phyloP scores from a whole-genome alignment of 1,140 invertebrate species.

The Aphaenogaster ashmeadi region DNA sequence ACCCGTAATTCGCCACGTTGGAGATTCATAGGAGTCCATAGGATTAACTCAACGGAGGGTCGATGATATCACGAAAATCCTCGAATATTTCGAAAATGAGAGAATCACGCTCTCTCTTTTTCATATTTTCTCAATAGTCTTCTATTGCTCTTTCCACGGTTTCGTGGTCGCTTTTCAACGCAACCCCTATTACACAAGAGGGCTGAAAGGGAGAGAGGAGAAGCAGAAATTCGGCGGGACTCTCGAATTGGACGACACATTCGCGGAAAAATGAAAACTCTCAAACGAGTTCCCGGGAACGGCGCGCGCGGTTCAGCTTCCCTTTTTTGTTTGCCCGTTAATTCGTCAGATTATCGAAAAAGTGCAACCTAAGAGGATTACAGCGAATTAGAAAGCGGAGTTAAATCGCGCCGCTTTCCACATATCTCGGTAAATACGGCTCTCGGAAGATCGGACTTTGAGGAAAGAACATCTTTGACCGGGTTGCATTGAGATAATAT shows the following conservation, averaged over 20 bases:
- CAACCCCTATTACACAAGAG: neutral
- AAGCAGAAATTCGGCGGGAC: neutral
- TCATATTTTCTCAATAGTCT: neutral
- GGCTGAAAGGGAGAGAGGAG: neutral
- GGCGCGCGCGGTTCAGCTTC: neutral
- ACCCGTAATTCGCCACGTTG: neutral
- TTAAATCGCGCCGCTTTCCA: neutral
- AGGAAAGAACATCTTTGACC: constrained; percentile 46
- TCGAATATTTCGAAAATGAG: neutral
- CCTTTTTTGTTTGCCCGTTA: constrained; percentile 17
- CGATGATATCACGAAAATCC: neutral
- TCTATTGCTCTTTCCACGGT: neutral
- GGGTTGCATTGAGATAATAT: constrained; percentile 52
- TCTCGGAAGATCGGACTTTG: neutral
- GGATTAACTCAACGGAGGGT: neutral
- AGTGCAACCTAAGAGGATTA: constrained; percentile 20
- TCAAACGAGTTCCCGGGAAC: neutral
- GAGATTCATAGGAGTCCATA: neutral
- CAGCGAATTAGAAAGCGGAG: neutral
- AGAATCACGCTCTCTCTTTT: neutral
- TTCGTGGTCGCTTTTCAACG: constrained; percentile 3
- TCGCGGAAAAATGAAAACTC: constrained; percentile 72
- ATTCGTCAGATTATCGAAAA: constrained; percentile 20
- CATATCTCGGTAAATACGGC: neutral
- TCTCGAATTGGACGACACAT: constrained; percentile 59